Evolutionary conservation across 1,140 invertebrate genomes (phyloP).

Genomic region (Bombus confusus): DNA sequence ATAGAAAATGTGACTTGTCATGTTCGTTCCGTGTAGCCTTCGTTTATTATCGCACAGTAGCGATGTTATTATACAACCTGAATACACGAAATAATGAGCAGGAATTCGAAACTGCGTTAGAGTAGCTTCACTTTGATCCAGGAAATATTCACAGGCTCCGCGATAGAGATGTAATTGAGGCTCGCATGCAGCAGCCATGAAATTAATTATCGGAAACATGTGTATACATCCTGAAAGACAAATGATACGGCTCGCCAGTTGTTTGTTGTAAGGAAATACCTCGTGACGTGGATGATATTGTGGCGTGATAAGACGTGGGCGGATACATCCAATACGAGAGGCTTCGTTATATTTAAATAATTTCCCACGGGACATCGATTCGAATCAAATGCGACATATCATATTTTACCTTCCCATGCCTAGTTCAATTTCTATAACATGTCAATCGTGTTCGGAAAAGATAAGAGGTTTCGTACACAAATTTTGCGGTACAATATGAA

Average conservation of each 20-base stretch:
- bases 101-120: background rate
- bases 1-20: no score
- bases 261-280: background rate
- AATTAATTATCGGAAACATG: conserved; percentile 21
- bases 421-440: background rate
- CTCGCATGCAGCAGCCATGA: background rate
- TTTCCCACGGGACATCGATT: conserved; percentile 34
- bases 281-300: background rate
- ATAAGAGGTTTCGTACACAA: background rate
- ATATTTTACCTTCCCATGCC: background rate
- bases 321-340: background rate
- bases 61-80: background rate
- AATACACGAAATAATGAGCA: background rate
- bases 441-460: background rate
- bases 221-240: background rate
- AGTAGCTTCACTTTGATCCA: background rate
- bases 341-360: conserved; percentile 36
- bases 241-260: background rate
- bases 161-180: conserved; percentile 5
- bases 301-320: no score
- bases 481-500: background rate
- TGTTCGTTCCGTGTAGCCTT: no score
- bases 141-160: background rate
- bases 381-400: conserved; percentile 10
- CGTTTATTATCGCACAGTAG: background rate